A percentile compares a stretch with the other conserved stretches of the same genome.
Evolutionary conservation across 2,797 vertebrate genomes (phyloP).

Genomic region (Silurus aristotelis): DNA sequence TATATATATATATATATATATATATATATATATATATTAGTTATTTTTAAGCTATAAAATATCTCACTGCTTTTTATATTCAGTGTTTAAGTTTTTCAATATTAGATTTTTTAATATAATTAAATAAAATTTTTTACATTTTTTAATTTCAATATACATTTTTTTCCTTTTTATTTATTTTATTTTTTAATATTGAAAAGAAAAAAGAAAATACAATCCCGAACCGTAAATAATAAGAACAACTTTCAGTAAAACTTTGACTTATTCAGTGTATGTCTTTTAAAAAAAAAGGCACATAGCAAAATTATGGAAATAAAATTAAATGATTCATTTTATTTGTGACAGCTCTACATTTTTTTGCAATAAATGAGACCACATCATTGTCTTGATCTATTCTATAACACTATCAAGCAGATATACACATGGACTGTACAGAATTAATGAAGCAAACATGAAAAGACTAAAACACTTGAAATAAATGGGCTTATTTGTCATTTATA

Average conservation of each 20-base stretch:
- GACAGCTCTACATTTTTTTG: slow-evolving; percentile 1
- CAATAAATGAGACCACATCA: slow-evolving; percentile 32
- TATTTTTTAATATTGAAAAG: background rate
- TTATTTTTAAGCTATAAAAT: too few species aligned
- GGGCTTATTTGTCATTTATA: background rate
- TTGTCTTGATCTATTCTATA: background rate
- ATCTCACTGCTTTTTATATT: too few species aligned
- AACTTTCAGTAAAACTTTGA: background rate
- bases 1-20: too few species aligned
- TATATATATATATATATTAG: too few species aligned
- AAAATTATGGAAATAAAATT: slow-evolving; percentile 28
- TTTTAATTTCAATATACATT: background rate
- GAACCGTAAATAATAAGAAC: background rate
- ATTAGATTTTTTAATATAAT: too few species aligned
- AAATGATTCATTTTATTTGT: slow-evolving; percentile 9
- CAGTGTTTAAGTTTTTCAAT: too few species aligned
- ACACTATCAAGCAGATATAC: slow-evolving; percentile 3
- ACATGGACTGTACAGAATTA: slow-evolving; percentile 3
- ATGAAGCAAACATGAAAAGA: background rate
- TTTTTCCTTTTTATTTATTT: background rate
- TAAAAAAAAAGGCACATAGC: background rate
- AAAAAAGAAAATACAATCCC: background rate
- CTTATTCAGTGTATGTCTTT: background rate
- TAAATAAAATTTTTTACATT: too few species aligned
- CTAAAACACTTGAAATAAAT: background rate